Evolutionary conservation across 2,888 invertebrate genomes (phyloP), one percentile per base, ranked within the genome.

Genomic region (Euplexia lucipara): DNA sequence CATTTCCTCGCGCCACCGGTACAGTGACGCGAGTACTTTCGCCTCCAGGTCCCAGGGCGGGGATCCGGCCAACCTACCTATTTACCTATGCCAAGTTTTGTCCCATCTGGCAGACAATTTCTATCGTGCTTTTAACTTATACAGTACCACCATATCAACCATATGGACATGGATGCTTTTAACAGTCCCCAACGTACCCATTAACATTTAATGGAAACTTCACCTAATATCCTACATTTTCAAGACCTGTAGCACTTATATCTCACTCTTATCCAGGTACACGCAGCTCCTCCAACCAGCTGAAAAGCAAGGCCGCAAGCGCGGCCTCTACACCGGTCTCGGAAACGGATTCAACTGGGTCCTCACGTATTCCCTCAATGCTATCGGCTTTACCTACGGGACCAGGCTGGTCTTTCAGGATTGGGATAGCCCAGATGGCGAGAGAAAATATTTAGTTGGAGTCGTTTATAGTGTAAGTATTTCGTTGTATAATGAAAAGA

Each of bases 371-470:
- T 94, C 96, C 14, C 96, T 97, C 69, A 97, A 97, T 84, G 97
- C 97, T 1, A 91, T 98, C 20, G 97, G 97, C 3, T 96, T 98
- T 84, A 97, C 97, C 93, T 98, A 97, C 86, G 98, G 98, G 0
- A 96, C 97, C 0, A 92, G 96, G 57, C 92, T 98, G 9, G 97
- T 97, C 18, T 85, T 97, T 20, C 92, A 95, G 0, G 97, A 97
- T 82, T 95, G 96, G 9, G 91, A 95, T 14, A 92, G 95, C 26
- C 95, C 95, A 0, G 88, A 93, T 3, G 96, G 96, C 7, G 96
- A 96, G 14, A 93, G 95, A 20, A 94, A 93, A 69, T 98, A 97
- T 78, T 96, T 96, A 0, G 96, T 97, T 0, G 97, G 97, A 1
- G 96, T 96, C 0, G 91, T 98, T 49, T 96, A 97, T 51, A 97